Conservation (phyloP, 1,140 invertebrate species). For the Oreohelix idahoensis region DNA sequence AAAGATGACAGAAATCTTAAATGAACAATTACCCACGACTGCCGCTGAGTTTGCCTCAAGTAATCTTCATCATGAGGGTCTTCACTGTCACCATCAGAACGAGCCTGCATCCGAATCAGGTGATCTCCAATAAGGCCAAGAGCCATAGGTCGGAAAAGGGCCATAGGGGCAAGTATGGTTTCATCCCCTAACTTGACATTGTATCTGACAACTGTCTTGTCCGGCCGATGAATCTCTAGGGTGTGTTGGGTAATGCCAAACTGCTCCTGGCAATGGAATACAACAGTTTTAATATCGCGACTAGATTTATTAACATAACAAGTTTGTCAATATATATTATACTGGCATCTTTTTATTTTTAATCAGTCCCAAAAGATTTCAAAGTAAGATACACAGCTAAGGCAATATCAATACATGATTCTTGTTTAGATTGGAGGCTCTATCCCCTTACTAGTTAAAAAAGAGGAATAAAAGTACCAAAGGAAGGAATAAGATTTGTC, state of each 20-base stretch:
- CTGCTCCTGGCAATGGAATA: conserved; percentile 77
- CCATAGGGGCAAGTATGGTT: conserved; percentile 90
- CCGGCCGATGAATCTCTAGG: conserved; percentile 84
- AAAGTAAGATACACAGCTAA: too few species aligned
- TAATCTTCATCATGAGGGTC: conserved; percentile 96
- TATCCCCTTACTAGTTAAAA: too few species aligned
- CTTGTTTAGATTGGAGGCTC: too few species aligned
- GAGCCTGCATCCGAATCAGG: conserved; percentile 78
- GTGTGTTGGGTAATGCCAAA: conserved; percentile 87
- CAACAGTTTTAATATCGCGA: too few species aligned
- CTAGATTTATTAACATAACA: too few species aligned
- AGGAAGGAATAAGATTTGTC: too few species aligned
- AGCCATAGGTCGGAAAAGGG: conserved; percentile 90
- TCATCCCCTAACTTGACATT: conserved; percentile 90
- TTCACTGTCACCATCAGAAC: conserved; percentile 87
- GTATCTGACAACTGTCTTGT: conserved; percentile 82
- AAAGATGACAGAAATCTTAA: too few species aligned
- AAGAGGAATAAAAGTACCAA: too few species aligned
- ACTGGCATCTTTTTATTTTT: too few species aligned
- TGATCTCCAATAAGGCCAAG: conserved; percentile 86
- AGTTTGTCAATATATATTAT: too few species aligned
- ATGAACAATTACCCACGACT: conserved; percentile 41
- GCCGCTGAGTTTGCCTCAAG: conserved; percentile 73
- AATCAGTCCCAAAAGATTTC: too few species aligned
- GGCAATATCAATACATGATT: too few species aligned